Base-by-base conservation (phyloP, 1,140 invertebrate species). In the Cephus cinctus region DNA sequence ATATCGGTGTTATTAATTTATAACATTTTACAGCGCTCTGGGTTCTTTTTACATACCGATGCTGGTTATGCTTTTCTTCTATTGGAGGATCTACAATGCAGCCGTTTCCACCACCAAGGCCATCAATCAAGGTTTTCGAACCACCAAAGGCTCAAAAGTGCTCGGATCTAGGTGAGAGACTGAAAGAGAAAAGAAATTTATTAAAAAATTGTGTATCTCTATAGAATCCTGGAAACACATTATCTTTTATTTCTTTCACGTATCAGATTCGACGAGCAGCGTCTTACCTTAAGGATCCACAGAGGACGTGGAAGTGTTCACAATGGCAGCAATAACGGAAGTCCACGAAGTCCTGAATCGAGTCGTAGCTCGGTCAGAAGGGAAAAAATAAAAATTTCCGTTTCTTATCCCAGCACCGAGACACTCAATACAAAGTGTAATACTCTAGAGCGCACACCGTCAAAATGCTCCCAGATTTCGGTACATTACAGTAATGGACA, bases 11-110 rank as follows among this genome's bases (percentile, higher is more conserved):
- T n/a, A n/a, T n/a, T n/a, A n/a, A n/a, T n/a, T n/a, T n/a, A n/a
- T n/a, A n/a, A n/a, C n/a, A 36, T 73, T 88, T 21, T 94, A 93
- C 76, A 95, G 92, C 3, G 94, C 94, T 2, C 82, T 96, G 16
- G 93, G 94, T 5, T 96, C 93, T 40, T 98, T 98, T 82, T 96
- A 94, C 72, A 88, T 98, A 59, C 95, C 96, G 8, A 94, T 95
- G 86, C 84, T 94, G 56, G 87, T 98, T 23, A 97, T 98, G 90
- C 79, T 96, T 40, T 96, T 97, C 81, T 92, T 98, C 77, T 98
- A 98, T 76, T 94, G 92, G 83, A 82, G 91, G 52, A 98, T 98
- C 58, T 98, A 98, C 77, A 84, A 88, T 45, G 93, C 93, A 0
- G 94, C 94, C 12, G 86, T 92, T 2, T 85, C 88, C 49, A 95